phyloP scores from a whole-genome alignment of 2,113 vertebrate species.

The Percina caprodes region DNA sequence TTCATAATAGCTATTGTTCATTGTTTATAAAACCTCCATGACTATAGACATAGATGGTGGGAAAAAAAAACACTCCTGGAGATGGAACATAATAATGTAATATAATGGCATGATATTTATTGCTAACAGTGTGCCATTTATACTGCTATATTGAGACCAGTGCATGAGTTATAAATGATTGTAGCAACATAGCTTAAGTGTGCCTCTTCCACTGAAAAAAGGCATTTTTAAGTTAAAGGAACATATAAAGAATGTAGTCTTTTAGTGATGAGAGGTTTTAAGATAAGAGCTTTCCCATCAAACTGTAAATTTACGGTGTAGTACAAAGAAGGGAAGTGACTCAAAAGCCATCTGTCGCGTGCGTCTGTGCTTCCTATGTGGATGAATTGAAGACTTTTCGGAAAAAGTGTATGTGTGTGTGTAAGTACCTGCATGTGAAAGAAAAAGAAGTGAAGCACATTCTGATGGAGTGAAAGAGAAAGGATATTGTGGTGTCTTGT shows the following conservation, averaged over 20 bases:
- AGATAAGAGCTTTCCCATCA: slow-evolving; percentile 44
- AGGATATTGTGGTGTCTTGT: slow-evolving; percentile 45
- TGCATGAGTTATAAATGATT: slow-evolving; percentile 24
- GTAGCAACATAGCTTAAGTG: background rate
- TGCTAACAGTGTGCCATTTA: background rate
- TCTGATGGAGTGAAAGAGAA: slow-evolving; percentile 34
- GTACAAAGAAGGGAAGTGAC: slow-evolving; percentile 38
- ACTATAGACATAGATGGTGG: background rate
- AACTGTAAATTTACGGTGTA: slow-evolving; percentile 48
- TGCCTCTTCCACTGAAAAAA: background rate
- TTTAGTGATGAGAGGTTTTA: slow-evolving; percentile 36
- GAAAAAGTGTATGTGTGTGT: slow-evolving; percentile 10
- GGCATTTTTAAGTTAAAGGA: slow-evolving; percentile 29
- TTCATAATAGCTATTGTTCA: too few species aligned
- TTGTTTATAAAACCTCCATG: background rate
- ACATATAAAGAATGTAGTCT: slow-evolving; percentile 21
- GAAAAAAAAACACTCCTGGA: background rate
- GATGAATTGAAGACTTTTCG: slow-evolving; percentile 57
- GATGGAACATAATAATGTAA: slow-evolving; percentile 9
- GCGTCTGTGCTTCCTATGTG: slow-evolving; percentile 43
- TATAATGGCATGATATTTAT: slow-evolving; percentile 1
- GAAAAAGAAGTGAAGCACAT: slow-evolving; percentile 34
- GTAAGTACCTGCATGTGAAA: slow-evolving; percentile 29
- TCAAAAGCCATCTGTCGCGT: slow-evolving; percentile 61
- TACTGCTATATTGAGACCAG: slow-evolving; percentile 5